Percentiles rank a stretch among this genome's conserved stretches.
Conservation (phyloP, 2,113 vertebrate species). For the Actenoides hombroni region DNA sequence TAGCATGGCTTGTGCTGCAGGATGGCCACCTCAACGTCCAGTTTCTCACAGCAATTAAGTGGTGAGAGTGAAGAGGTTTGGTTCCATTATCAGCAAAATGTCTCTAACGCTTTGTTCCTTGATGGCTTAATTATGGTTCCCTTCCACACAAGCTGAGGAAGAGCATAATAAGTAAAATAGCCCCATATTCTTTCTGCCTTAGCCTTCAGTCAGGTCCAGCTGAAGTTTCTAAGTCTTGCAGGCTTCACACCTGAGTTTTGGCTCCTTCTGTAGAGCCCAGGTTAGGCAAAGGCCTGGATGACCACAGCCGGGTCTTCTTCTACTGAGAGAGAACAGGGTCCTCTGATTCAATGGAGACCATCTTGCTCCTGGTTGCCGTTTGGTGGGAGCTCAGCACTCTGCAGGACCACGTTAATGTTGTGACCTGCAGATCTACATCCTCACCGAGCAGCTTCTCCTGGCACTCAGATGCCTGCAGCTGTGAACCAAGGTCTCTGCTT, state of each 20-base stretch:
- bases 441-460: background rate
- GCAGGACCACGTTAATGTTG: background rate
- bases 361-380: background rate
- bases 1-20: background rate
- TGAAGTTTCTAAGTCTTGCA: background rate
- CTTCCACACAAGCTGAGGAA: background rate
- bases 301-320: background rate
- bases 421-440: background rate
- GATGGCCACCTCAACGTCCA: background rate
- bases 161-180: background rate
- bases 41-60: background rate
- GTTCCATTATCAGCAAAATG: background rate
- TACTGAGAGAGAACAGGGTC: background rate
- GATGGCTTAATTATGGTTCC: background rate
- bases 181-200: background rate
- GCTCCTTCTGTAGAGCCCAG: background rate
- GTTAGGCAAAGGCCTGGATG: background rate
- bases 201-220: background rate
- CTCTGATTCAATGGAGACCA: fast-evolving
- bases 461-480: too few species aligned
- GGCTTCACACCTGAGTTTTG: background rate
- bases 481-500: background rate
- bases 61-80: background rate
- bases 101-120: background rate
- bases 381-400: background rate